These are phyloP conservation scores for Papilio polyxenes DNA, from an alignment of 1,140 invertebrate genomes.

Conservation along the genomic window DNA sequence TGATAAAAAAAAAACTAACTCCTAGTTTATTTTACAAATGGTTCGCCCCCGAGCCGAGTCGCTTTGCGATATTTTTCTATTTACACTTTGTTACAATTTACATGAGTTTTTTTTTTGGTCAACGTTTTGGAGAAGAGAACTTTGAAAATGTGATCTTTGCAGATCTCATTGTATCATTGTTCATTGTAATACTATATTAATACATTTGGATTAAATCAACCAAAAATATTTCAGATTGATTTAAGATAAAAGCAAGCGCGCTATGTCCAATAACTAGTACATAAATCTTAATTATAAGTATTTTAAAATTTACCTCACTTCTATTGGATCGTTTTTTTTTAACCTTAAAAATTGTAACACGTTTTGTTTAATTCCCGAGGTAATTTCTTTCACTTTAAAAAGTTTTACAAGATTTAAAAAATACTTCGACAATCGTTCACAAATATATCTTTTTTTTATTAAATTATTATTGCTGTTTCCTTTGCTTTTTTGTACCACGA, in stretches of 20 bases:
- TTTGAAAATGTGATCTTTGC: conserved; percentile 48
- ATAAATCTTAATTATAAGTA: not conserved
- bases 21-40: conserved; percentile 18
- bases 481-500: not conserved
- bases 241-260: not conserved
- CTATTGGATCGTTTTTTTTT: not conserved
- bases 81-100: conserved; percentile 63
- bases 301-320: not conserved
- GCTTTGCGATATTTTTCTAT: conserved; percentile 61
- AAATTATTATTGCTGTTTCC: conserved; percentile 12
- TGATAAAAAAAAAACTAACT: conserved; percentile 48
- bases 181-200: conserved; percentile 1
- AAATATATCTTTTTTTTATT: conserved; percentile 16
- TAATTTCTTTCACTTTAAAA: conserved; percentile 12
- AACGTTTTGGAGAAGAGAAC: conserved; percentile 63
- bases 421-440: conserved; percentile 31
- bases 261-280: not conserved
- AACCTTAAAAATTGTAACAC: conserved; percentile 6
- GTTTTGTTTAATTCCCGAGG: not conserved
- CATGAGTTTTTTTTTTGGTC: conserved; percentile 65
- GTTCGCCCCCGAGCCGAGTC: conserved; percentile 45
- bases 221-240: not conserved
- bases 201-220: conserved; percentile 22
- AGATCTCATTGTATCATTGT: conserved; percentile 18
- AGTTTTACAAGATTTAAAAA: conserved; percentile 1